phyloP scores from a whole-genome alignment of 2,797 vertebrate genomes.

The Enteromius trimaculatus region DNA sequence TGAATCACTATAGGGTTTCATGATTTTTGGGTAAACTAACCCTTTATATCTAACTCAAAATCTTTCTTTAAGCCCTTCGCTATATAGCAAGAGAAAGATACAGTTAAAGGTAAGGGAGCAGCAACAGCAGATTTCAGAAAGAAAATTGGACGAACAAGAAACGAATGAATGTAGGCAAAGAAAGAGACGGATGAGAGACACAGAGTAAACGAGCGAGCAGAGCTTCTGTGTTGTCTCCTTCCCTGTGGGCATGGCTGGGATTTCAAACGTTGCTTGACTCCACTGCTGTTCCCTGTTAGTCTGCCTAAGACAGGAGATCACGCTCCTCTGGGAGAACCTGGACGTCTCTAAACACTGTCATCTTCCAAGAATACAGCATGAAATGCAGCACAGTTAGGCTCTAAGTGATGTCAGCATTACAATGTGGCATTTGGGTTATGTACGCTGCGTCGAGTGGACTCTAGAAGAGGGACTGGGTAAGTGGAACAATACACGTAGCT shows the following conservation, averaged over 20 bases:
- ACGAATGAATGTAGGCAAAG: background rate
- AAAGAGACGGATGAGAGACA: background rate
- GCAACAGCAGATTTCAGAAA: constrained; percentile 62
- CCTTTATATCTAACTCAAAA: background rate
- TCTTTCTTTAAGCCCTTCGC: background rate
- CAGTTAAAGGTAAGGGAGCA: background rate
- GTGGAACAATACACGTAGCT: constrained; percentile 69
- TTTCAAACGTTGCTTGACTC: constrained; percentile 71
- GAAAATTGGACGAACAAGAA: constrained; percentile 3
- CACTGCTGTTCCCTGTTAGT: constrained; percentile 57
- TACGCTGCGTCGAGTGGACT: constrained; percentile 54
- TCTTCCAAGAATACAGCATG: constrained; percentile 44
- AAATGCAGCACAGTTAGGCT: constrained; percentile 46
- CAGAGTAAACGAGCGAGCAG: constrained; percentile 51
- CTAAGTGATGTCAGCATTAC: constrained; percentile 61
- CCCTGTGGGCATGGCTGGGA: constrained; percentile 72
- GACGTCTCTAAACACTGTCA: constrained; percentile 30
- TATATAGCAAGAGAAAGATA: background rate
- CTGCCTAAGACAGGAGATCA: constrained; percentile 4
- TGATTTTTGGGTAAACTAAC: background rate
- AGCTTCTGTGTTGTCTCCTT: constrained; percentile 62
- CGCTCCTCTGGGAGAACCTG: constrained; percentile 23
- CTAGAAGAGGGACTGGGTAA: constrained; percentile 69
- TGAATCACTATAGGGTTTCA: background rate
- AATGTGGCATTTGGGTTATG: constrained; percentile 58